Percentiles rank a stretch among this genome's conserved stretches.
These are phyloP conservation scores for Oxytorus armatus DNA, from an alignment of 2,888 invertebrate species.

Conservation along the genomic window DNA sequence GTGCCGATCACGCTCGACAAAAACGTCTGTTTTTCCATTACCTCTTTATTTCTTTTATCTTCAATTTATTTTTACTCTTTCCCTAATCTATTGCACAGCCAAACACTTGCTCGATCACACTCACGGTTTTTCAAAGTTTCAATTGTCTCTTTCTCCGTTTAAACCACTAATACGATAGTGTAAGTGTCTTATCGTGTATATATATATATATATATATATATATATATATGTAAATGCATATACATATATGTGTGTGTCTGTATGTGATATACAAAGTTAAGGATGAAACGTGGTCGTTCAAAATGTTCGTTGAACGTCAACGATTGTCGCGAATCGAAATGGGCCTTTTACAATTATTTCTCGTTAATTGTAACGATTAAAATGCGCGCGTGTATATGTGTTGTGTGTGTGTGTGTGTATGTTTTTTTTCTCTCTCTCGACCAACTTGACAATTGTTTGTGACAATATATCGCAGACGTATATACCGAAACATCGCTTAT, in stretches of 20 bases:
- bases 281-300: constrained; percentile 51
- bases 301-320: constrained; percentile 24
- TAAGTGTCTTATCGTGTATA: background rate
- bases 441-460: constrained; percentile 19
- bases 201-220: no score
- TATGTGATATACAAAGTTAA: constrained; percentile 43
- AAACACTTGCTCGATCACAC: constrained; percentile 82
- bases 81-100: constrained; percentile 83
- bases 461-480: constrained; percentile 56
- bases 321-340: constrained; percentile 50
- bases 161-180: constrained; percentile 55
- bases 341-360: constrained; percentile 31
- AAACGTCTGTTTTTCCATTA: constrained; percentile 72
- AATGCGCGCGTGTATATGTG: constrained; percentile 3
- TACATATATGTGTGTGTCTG: constrained; percentile 11
- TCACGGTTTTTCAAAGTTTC: constrained; percentile 72
- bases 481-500: constrained; percentile 62
- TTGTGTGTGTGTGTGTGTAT: constrained; percentile 10
- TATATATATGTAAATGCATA: no score
- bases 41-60: constrained; percentile 70
- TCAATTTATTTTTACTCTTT: constrained; percentile 70
- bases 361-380: constrained; percentile 28
- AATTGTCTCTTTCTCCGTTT: constrained; percentile 41
- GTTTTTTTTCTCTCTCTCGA: background rate
- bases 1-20: constrained; percentile 75